phyloP scores from a whole-genome alignment of 2,113 vertebrate species.

The Oncorhynchus tshawytscha region DNA sequence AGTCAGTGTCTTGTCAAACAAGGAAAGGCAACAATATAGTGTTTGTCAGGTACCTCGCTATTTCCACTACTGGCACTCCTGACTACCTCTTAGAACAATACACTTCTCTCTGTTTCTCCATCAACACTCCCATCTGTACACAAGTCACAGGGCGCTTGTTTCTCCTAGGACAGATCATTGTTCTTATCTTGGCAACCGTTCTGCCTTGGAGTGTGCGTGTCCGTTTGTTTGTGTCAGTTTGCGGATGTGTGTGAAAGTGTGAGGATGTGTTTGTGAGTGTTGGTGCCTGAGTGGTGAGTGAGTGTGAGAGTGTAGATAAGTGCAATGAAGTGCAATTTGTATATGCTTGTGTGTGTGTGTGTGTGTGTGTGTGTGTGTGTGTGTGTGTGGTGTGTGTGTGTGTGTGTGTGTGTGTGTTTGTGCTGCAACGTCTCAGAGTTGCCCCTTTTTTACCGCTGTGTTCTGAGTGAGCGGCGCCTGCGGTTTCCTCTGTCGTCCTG shows the following conservation, averaged over 20 bases:
- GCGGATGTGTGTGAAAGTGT: neutral
- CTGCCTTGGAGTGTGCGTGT: constrained; percentile 11
- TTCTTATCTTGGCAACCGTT: constrained; percentile 64
- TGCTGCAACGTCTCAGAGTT: constrained; percentile 22
- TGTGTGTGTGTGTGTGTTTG: no score
- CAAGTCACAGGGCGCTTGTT: constrained; percentile 11
- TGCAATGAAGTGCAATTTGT: neutral
- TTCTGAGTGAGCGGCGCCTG: constrained; percentile 47
- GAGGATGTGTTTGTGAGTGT: neutral
- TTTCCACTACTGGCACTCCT: no score
- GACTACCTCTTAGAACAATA: neutral
- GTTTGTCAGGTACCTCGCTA: no score
- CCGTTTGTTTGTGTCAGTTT: constrained; percentile 1
- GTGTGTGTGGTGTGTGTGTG: no score
- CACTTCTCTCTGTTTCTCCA: neutral
- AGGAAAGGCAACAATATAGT: no score
- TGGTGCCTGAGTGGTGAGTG: neutral
- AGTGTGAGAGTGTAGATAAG: neutral
- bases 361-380: no score
- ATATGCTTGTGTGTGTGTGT: neutral
- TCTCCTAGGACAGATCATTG: constrained; percentile 49
- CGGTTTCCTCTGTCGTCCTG: constrained; percentile 28
- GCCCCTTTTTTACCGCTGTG: constrained; percentile 24
- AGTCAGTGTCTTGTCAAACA: no score
- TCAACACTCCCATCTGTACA: constrained; percentile 1